Evolutionary conservation across 2,113 vertebrate species (phyloP), one percentile per base, ranked within the genome.

Genomic region (Neotoma lepida): DNA sequence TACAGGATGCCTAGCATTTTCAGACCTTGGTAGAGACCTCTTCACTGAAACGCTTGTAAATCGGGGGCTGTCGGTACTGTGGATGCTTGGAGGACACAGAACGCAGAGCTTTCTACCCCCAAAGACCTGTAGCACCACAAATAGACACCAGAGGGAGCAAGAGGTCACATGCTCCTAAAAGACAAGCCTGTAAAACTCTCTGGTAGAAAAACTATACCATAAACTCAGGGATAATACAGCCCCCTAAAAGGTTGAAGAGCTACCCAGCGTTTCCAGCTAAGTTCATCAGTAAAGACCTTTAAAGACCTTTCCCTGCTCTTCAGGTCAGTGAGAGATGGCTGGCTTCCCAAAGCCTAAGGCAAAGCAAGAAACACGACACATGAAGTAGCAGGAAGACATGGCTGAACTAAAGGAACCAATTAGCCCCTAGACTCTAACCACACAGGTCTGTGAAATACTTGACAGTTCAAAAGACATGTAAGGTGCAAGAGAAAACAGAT

Each of bases 81-180:
- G 33, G 10, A 2, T 10, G 22, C 58, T 68, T 14, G 3, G 13
- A 30, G 3, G 7, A 39, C 41, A 28, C 22, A 39, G 44, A 94
- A 30, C 51, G 6, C 41, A 68, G 54, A 56, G 17, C 4, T 73
- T 58, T 35, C 3, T 17, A 46, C 18, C 7, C 28, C 76, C 56
- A 7, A 64, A 15, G 49, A 71, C 14, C 41, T 91, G 64, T 26
- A 91, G 39, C 56, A 33, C 64, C 54, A 15, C 5, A 73, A 24
- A 84, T 0, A 56, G 54, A 84, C 88, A 44, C 63, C 64, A 95
- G 85, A 85, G 91, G 63, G 94, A 49, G 77, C 5, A 78, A 73
- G 54, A 93, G 44, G 84, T 93, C 20, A 26, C 1, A 26, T 41
- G 17, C 41, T 26, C 26, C 39, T 71, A 20, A 68, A 81, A 70